Percentiles rank a stretch among this genome's conserved stretches.
Evolutionary conservation across 1,140 invertebrate species (phyloP).

Genomic region (Thaumetopoea pityocampa): DNA sequence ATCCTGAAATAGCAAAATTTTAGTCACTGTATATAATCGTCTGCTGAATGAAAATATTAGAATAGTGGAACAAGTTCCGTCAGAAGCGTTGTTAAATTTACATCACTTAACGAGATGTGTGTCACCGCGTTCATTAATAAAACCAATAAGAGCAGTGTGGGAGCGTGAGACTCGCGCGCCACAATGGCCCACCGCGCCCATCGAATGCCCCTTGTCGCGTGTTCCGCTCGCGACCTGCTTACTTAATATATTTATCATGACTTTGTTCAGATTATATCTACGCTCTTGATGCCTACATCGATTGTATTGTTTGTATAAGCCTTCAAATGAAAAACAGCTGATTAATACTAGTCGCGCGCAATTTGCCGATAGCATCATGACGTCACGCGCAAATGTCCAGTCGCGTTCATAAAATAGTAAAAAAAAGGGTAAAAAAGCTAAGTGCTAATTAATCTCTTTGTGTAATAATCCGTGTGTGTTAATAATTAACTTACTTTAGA

Average conservation of each 20-base stretch:
- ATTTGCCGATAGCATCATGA: too few species aligned
- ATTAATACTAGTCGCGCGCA: constrained; percentile 9
- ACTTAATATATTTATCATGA: constrained; percentile 29
- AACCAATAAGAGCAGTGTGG: constrained; percentile 27
- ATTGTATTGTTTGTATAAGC: constrained; percentile 32
- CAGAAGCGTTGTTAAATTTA: too few species aligned
- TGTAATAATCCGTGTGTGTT: too few species aligned
- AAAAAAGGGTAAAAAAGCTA: too few species aligned
- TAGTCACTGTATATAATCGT: too few species aligned
- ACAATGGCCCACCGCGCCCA: constrained; percentile 26
- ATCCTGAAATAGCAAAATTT: too few species aligned
- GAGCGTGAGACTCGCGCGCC: constrained; percentile 12
- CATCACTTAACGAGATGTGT: constrained; percentile 18
- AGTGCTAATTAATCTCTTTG: too few species aligned
- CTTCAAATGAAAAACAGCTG: not conserved
- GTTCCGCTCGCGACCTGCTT: constrained; percentile 26
- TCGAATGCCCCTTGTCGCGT: constrained; percentile 22
- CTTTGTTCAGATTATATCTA: constrained; percentile 26
- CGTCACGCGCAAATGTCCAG: too few species aligned
- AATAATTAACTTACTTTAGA: too few species aligned
- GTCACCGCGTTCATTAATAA: constrained; percentile 18
- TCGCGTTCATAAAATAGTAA: too few species aligned
- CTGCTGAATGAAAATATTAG: too few species aligned
- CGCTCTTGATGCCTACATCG: constrained; percentile 51
- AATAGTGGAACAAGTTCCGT: too few species aligned